Percentiles rank a stretch among this genome's conserved stretches.
These are phyloP conservation scores for Leptodirus hochenwartii DNA, from an alignment of 2,888 invertebrate genomes.

Conservation along the genomic window DNA sequence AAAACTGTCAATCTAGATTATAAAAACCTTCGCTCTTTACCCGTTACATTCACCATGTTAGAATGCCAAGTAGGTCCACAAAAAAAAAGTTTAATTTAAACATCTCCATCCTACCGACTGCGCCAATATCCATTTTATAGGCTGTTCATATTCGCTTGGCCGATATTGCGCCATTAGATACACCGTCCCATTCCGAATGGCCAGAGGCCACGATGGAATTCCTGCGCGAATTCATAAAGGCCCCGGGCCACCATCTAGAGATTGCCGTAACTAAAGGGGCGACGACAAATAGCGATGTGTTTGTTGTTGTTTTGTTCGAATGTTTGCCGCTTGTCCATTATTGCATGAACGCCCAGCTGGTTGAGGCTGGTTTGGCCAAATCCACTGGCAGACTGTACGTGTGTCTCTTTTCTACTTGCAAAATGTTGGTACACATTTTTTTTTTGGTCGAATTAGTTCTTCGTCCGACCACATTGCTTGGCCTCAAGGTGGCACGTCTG, in stretches of 20 bases:
- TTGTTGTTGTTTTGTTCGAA: slow-evolving; percentile 27
- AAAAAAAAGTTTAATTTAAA: slow-evolving; percentile 33
- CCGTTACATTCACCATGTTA: too few species aligned
- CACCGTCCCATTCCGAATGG: too few species aligned
- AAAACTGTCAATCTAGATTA: slow-evolving; percentile 25
- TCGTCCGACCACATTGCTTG: too few species aligned
- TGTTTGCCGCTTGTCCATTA: slow-evolving; percentile 20
- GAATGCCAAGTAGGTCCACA: slow-evolving; percentile 30
- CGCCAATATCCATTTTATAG: too few species aligned
- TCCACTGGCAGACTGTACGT: slow-evolving; percentile 33
- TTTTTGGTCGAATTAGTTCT: too few species aligned
- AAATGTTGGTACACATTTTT: too few species aligned
- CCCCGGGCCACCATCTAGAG: slow-evolving; percentile 2
- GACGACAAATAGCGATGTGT: not conserved
- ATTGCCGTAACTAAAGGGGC: not conserved
- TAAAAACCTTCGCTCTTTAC: too few species aligned
- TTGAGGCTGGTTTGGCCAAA: slow-evolving; percentile 28
- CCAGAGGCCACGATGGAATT: slow-evolving; percentile 1
- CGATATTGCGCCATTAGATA: slow-evolving; percentile 5
- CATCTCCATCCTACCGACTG: too few species aligned
- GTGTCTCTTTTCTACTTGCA: slow-evolving; percentile 1
- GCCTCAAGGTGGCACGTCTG: too few species aligned
- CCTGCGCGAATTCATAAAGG: not conserved
- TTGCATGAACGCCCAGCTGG: slow-evolving; percentile 35
- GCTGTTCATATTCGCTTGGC: too few species aligned